These are phyloP conservation scores for Lynx canadensis DNA, from an alignment of 2,113 vertebrate species.

Conservation along the genomic window DNA sequence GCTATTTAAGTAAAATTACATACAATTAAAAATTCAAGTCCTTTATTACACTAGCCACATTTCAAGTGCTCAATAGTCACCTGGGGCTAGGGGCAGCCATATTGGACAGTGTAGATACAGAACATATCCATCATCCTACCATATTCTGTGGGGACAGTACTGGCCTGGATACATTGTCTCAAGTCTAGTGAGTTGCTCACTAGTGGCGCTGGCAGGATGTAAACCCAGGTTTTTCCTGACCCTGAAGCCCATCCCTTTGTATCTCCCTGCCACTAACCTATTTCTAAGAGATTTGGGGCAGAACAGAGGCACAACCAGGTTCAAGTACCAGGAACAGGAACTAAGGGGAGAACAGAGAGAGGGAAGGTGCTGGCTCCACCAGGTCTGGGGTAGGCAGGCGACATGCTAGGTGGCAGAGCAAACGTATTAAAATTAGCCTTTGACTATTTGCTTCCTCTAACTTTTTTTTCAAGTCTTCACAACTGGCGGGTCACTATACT, in stretches of 20 bases:
- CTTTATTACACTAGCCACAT: not conserved
- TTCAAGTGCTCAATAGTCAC: not conserved
- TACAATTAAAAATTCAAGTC: not conserved
- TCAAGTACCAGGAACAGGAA: not conserved
- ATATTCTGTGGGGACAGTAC: not conserved
- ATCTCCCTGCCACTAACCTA: not conserved
- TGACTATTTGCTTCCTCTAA: no score
- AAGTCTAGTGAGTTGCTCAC: not conserved
- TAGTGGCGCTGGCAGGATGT: not conserved
- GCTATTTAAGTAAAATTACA: not conserved
- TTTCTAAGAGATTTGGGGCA: not conserved
- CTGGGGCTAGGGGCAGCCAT: not conserved
- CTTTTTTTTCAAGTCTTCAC: not conserved
- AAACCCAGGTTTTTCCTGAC: not conserved
- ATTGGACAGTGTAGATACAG: not conserved
- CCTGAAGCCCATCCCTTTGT: not conserved
- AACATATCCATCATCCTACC: not conserved
- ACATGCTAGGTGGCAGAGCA: not conserved
- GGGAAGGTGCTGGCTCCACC: no score
- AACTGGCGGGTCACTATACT: not conserved
- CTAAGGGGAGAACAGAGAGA: not conserved
- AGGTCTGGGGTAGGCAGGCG: not conserved
- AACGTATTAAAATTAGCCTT: not conserved
- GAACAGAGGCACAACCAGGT: not conserved
- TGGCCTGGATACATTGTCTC: not conserved